phyloP scores from a whole-genome alignment of 2,888 invertebrate species.

The Dysmachus trigonus region DNA sequence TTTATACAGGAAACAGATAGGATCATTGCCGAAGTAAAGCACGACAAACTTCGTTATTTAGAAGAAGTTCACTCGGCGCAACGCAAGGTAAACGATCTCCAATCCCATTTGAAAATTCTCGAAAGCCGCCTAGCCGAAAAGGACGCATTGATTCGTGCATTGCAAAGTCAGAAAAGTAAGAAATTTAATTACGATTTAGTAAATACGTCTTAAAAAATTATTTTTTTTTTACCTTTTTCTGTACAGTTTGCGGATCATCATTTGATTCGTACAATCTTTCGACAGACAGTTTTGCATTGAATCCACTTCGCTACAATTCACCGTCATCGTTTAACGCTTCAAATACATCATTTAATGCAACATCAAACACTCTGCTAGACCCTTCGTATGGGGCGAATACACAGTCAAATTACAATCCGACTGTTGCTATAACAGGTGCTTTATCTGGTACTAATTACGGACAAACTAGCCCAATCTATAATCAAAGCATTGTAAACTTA shows the following conservation, averaged over 20 bases:
- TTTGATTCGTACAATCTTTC: slow-evolving; percentile 53
- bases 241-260: slow-evolving; percentile 52
- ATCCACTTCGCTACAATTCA: slow-evolving; percentile 51
- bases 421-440: slow-evolving; percentile 40
- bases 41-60: slow-evolving; percentile 87
- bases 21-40: slow-evolving; percentile 84
- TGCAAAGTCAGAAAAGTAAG: slow-evolving; percentile 73
- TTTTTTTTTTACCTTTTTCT: not conserved
- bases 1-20: slow-evolving; percentile 79
- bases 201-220: not conserved
- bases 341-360: slow-evolving; percentile 51
- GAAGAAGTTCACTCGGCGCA: slow-evolving; percentile 87
- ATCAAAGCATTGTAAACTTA: slow-evolving; percentile 50
- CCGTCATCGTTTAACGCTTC: slow-evolving; percentile 52
- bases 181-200: not conserved
- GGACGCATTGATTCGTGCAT: slow-evolving; percentile 89
- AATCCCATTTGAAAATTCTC: slow-evolving; percentile 85
- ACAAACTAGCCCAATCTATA: slow-evolving; percentile 47
- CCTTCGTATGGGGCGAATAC: slow-evolving; percentile 43
- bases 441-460: slow-evolving; percentile 47
- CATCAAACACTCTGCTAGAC: slow-evolving; percentile 49
- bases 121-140: slow-evolving; percentile 89
- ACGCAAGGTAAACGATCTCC: slow-evolving; percentile 84
- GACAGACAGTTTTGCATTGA: slow-evolving; percentile 51
- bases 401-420: slow-evolving; percentile 45